Base-by-base conservation (phyloP, 2,113 vertebrate genomes). In the Tamias sibiricus region DNA sequence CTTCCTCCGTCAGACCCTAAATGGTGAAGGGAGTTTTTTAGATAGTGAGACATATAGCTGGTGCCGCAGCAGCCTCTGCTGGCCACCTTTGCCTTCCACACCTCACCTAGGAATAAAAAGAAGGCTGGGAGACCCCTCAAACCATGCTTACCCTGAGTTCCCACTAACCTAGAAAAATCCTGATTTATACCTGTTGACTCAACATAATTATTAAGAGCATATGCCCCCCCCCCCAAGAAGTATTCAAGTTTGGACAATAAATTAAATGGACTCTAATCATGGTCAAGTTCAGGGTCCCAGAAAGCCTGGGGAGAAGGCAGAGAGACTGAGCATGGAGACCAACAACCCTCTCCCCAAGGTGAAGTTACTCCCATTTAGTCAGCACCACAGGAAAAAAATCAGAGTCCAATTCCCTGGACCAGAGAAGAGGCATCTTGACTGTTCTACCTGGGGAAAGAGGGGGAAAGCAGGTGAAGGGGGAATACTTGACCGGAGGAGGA, bases 11-110 rank as follows among this genome's bases (percentile, higher is more conserved):
- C 17, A 69, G 82, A 24, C 74, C 74, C 40, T 2, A 0, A 57
- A 6, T 1, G 5, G 47, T 12, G 13, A 64, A 75, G 32, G 66
- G 44, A 57, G 28, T 24, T 22, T 74, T 57, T 32, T 32, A 49
- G 47, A 1, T 52, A 17, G 32, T 0, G 6, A 94, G 86, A 19
- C 22, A 28, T 12, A 71, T 0, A 49, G 22, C 77, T 69, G 28
- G 90, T 14, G 47, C 69, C 6, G 0, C 93, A 98, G 98, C 83
- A 87, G 81, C 97, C 97, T 96, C 98, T 97, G 90, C 92, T 75
- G 95, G 97, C 94, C 9, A 6, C 77, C 69, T 32, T n/a, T 0
- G 8, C 57, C 88, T 54, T 35, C 49, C 52, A 54, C 71, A 52
- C 20, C 22, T 62, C 35, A 16, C n/a, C 90, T 35, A 1, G 6